A percentile compares a stretch with the other conserved stretches of the same genome.
Evolutionary conservation across 2,888 invertebrate species (phyloP).

Genomic region (Spatulosminthurus flaviceps): DNA sequence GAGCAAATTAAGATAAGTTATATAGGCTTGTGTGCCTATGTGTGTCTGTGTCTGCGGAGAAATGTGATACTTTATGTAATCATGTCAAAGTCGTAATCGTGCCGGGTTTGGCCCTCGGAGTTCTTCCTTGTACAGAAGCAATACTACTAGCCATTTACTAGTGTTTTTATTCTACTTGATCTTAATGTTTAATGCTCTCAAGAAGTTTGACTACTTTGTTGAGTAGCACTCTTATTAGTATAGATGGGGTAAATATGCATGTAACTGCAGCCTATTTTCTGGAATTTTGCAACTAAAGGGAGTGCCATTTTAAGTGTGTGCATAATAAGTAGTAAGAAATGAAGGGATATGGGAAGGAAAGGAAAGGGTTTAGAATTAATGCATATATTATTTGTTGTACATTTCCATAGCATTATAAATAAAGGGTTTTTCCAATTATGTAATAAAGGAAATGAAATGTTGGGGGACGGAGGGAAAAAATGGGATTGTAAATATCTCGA

Average conservation of each 20-base stretch:
- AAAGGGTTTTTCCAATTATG: too few relatives aligned
- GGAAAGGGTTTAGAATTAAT: too few relatives aligned
- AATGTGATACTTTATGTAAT: slow-evolving; percentile 39
- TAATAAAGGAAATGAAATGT: too few relatives aligned
- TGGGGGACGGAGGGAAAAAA: too few relatives aligned
- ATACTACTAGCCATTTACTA: neutral
- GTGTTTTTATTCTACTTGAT: slow-evolving; percentile 14
- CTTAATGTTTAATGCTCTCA: neutral
- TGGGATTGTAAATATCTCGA: too few relatives aligned
- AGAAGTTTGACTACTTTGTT: neutral
- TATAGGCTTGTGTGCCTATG: neutral
- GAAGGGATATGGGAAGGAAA: too few relatives aligned
- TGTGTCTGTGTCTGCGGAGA: slow-evolving; percentile 16
- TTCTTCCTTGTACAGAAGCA: neutral
- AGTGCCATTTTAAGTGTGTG: too few relatives aligned
- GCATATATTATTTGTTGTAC: too few relatives aligned
- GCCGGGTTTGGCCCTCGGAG: neutral
- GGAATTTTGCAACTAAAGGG: too few relatives aligned
- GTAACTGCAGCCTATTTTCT: neutral
- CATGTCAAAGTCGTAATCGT: slow-evolving; percentile 19
- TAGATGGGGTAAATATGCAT: neutral
- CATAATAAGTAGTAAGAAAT: too few relatives aligned
- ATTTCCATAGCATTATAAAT: too few relatives aligned
- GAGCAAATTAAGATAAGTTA: neutral
- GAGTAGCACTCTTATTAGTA: neutral